phyloP scores from a whole-genome alignment of 2,888 invertebrate species.

The Orchesellides sinensis region DNA sequence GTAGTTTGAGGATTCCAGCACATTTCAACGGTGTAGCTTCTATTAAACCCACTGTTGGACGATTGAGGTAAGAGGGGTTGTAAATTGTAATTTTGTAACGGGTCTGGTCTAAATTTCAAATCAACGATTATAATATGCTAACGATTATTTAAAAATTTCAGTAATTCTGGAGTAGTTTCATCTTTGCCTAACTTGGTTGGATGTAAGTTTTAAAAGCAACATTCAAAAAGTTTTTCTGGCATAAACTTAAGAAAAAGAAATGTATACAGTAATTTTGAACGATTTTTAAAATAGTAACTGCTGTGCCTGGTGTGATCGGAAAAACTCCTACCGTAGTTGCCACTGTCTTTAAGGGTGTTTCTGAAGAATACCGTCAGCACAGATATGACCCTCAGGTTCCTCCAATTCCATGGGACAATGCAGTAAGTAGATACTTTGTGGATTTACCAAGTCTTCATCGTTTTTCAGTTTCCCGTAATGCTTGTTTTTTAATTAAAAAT shows the following conservation, averaged over 20 bases:
- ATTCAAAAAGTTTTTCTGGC: not conserved
- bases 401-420: conserved; percentile 71
- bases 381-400: conserved; percentile 65
- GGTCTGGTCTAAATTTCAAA: too few species aligned
- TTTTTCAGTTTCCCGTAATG: not conserved
- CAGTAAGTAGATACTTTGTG: conserved; percentile 40
- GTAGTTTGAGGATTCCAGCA: conserved; percentile 68
- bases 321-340: conserved; percentile 49
- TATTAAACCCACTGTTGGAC: conserved; percentile 69
- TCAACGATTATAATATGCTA: not conserved
- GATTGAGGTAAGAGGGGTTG: conserved; percentile 54
- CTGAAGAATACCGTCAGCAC: conserved; percentile 56
- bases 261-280: too few species aligned
- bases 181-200: conserved; percentile 71
- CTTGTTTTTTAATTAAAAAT: not conserved
- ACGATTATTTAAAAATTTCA: conserved; percentile 18
- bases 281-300: conserved; percentile 53
- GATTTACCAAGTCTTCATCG: not conserved
- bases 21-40: conserved; percentile 72
- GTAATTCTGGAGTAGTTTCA: conserved; percentile 68
- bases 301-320: conserved; percentile 52
- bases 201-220: conserved; percentile 56
- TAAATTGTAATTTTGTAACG: not conserved
- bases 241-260: too few species aligned
- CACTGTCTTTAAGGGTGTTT: conserved; percentile 63